Base-by-base conservation (phyloP, 2,113 vertebrate genomes). In the Rhabdomys dilectus region DNA sequence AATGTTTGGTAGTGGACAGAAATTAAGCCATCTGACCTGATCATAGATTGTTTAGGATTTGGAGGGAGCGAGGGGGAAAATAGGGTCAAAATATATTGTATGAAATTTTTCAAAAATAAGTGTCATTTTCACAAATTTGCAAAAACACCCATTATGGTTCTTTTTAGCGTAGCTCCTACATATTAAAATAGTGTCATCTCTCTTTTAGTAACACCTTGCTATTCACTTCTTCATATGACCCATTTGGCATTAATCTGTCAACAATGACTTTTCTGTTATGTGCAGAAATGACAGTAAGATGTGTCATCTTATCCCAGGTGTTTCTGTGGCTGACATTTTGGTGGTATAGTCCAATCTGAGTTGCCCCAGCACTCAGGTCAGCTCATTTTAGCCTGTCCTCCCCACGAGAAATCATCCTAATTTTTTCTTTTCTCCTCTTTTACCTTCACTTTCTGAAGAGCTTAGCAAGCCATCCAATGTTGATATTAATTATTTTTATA, bases 361-460 rank as follows among this genome's bases (percentile, higher is more conserved):
- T 11, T 10, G 10, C 16, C 77, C n/a, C 26, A 66, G 24, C 36
- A 36, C 34, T 85, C 72, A 39, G 16, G 7, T 87, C 53, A 89
- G 51, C 9, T 34, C 39, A 5, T 68, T 10, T 51, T 45, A 45
- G 34, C 3, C 15, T 75, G 88, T 16, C 36, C 81, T 92, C 82
- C 9, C 45, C 58, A 53, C 72, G 77, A 22, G 82, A 73, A 89
- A 21, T 81, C 89, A 82, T 53, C 70, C 3, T 77, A 36, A 53
- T 60, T 62, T 39, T 88, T 58, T 66, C 39, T 94, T 94, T 29
- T 29, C 3, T 81, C 2, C 13, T 89, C 24, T 76, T 12, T 78
- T 91, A 48, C 87, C 95, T 95, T 88, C 45, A 31, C 70, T 91
- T 89, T 90, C 34, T 64, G 19, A 94, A 76, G 66, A 85, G 42